Evolutionary conservation across 92 coral and sea anemone species (phyloP), one percentile per base, ranked within the genome.

Genomic region (Siderastrea radians): DNA sequence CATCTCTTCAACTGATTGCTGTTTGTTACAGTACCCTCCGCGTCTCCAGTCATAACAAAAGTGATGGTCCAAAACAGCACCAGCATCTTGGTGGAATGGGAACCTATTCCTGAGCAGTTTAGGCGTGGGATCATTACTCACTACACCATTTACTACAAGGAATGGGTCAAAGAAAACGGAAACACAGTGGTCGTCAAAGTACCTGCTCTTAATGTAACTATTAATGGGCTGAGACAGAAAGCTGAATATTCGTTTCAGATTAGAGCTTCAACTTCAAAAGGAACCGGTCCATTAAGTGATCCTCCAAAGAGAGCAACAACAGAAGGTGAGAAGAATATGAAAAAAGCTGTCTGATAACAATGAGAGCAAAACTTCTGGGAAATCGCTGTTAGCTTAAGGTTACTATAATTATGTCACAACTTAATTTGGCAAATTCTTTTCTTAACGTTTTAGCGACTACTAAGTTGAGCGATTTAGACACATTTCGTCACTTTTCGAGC

Each of bases 231-330:
- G 15, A 61, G 61, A 10, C 87, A 83, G 80, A 57, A 67, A 55
- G 66, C 80, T 3, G 3, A 7, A 48, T 83, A 83, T 49, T 4
- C 61, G 50, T 26, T 83, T 64, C 47, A 7, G 54, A 45, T 83
- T 61, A 3, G 49, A 72, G 87, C 87, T 51, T 71, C 50, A 49
- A 83, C 80, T 19, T 64, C 67, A n/a, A 73, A 73, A 48, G 87
- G 87, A 6, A 7, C 3, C 49, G 80, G 87, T 47, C 79, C 49
- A 78, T 1, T 1, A 59, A 0, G 1, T 2, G 73, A 73, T 45
- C 7, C 12, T 1, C 48, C 72, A 12, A 49, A 11, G 13, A 2
- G 1, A 14, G 44, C 3, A 1, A 14, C 48, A 49, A 83, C 87
- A 7, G 10, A 72, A 0, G 80, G 87, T 83, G 15, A 83, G 72